Conservation (phyloP, 1,140 invertebrate genomes). For the Cryptotermes secundus region DNA sequence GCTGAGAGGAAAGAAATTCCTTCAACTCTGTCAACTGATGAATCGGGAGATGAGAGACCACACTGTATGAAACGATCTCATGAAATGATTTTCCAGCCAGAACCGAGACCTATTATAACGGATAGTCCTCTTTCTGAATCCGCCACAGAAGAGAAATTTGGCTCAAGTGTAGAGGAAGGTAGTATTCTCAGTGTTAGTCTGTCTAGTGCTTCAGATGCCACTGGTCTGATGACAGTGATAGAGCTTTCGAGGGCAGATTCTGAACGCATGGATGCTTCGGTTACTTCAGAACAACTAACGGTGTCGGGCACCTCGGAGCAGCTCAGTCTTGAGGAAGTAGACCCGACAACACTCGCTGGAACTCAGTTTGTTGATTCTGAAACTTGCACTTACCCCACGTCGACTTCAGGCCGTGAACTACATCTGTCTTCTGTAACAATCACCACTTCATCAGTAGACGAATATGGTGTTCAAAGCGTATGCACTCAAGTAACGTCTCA, state of each 20-base stretch:
- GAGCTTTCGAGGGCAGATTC: constrained; percentile 50
- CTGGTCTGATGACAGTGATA: constrained; percentile 55
- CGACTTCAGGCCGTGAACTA: constrained; percentile 37
- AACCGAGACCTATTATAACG: constrained; percentile 50
- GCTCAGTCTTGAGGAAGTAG: constrained; percentile 38
- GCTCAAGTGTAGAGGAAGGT: constrained; percentile 58
- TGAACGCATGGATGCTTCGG: constrained; percentile 51
- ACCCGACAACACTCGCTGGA: constrained; percentile 7
- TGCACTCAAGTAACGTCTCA: constrained; percentile 58
- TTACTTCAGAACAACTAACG: constrained; percentile 52
- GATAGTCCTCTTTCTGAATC: constrained; percentile 40
- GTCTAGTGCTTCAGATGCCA: constrained; percentile 55
- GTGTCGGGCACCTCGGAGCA: constrained; percentile 44
- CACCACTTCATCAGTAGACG: constrained; percentile 52
- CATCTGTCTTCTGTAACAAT: constrained; percentile 54
- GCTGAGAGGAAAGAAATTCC: neutral
- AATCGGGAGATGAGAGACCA: constrained; percentile 36
- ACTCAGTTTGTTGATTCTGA: constrained; percentile 28
- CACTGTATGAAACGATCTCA: constrained; percentile 77
- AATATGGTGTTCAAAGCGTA: constrained; percentile 52
- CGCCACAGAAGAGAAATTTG: constrained; percentile 49
- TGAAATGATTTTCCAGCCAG: constrained; percentile 86
- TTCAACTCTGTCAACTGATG: constrained; percentile 32
- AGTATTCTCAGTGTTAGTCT: constrained; percentile 54
- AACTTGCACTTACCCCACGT: constrained; percentile 28